These are phyloP conservation scores for Epicampocera succincta DNA, from an alignment of 2,888 invertebrate species.

Conservation along the genomic window DNA sequence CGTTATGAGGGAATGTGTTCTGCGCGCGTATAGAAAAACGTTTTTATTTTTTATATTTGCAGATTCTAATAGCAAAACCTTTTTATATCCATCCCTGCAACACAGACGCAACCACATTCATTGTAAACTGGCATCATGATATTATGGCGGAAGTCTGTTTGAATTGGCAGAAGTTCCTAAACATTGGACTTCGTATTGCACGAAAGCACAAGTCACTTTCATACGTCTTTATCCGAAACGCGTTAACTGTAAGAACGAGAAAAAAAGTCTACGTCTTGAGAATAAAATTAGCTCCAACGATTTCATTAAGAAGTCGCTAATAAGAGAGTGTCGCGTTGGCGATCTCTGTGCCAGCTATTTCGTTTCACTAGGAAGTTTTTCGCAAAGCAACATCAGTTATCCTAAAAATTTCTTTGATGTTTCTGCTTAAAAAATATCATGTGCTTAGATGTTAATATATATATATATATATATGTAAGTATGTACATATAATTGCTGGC, in stretches of 20 bases:
- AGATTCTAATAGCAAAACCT: slow-evolving; percentile 33
- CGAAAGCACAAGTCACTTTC: background rate
- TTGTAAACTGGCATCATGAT: slow-evolving; percentile 44
- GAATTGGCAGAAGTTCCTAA: slow-evolving; percentile 65
- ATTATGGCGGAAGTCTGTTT: slow-evolving; percentile 17
- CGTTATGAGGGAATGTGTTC: slow-evolving; percentile 36
- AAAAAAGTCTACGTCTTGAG: background rate
- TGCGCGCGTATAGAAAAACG: slow-evolving; percentile 19
- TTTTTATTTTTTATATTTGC: slow-evolving; percentile 25
- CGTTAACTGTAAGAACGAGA: no score
- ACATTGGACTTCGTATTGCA: background rate
- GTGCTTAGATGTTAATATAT: background rate
- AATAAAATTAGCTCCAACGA: background rate
- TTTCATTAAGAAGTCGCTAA: background rate
- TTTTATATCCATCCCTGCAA: slow-evolving; percentile 22
- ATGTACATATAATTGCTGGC: background rate
- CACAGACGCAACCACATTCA: slow-evolving; percentile 55
- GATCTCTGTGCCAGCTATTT: background rate
- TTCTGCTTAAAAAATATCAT: slow-evolving; percentile 24
- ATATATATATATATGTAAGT: background rate
- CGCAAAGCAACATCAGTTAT: slow-evolving; percentile 71
- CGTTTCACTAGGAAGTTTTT: slow-evolving; percentile 57
- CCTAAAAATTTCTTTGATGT: slow-evolving; percentile 59
- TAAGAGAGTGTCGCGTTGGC: background rate
- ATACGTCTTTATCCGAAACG: background rate